Conservation (phyloP, 2,888 invertebrate genomes). For the Zygaena filipendulae region DNA sequence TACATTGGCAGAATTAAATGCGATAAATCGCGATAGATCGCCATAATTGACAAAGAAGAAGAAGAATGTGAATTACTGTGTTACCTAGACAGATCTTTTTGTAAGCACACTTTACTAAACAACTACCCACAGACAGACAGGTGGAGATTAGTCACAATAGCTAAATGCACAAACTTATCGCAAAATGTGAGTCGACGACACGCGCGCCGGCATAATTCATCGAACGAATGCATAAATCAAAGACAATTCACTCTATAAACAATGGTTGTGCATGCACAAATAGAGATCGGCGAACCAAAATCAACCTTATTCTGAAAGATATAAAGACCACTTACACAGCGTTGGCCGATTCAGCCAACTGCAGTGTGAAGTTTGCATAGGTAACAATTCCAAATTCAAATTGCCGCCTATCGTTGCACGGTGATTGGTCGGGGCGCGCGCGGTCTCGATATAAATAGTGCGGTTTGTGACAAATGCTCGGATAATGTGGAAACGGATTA, state of each 20-base stretch:
- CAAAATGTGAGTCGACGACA: constrained; percentile 42
- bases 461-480: constrained; percentile 39
- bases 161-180: constrained; percentile 42
- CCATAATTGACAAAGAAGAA: too few species aligned
- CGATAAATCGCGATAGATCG: too few species aligned
- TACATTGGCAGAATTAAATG: too few species aligned
- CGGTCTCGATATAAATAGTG: constrained; percentile 61
- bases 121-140: too few species aligned
- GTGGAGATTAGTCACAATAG: too few species aligned
- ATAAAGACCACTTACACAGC: constrained; percentile 8
- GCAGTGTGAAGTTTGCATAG: constrained; percentile 30
- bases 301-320: constrained; percentile 14
- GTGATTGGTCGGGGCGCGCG: constrained; percentile 61
- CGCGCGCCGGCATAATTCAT: constrained; percentile 53
- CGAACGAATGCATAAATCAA: constrained; percentile 63
- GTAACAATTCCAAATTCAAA: constrained; percentile 56
- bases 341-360: constrained; percentile 15
- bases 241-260: constrained; percentile 46
- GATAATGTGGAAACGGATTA: constrained; percentile 46
- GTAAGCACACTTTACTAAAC: too few species aligned
- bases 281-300: too few species aligned
- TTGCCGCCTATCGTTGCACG: constrained; percentile 50
- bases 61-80: too few species aligned
- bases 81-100: too few species aligned
- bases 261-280: too few species aligned